phyloP scores from a whole-genome alignment of 2,113 vertebrate genomes.

The Gadus macrocephalus region DNA sequence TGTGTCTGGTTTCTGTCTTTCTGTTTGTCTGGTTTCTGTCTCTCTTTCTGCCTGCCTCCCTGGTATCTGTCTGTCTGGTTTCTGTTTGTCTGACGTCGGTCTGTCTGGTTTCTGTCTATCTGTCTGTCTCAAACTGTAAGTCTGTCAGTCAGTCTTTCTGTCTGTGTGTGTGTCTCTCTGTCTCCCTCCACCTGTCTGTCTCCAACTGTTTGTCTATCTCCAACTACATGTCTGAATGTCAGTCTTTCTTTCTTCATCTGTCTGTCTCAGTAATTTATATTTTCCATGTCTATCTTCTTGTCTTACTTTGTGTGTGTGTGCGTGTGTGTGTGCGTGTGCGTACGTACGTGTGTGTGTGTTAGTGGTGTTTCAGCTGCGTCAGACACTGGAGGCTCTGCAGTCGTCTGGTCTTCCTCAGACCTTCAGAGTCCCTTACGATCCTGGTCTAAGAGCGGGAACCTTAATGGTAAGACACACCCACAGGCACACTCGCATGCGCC shows the following conservation, averaged over 20 bases:
- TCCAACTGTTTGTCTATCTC: neutral
- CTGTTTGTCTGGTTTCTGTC: neutral
- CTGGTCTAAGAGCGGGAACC: conserved; percentile 87
- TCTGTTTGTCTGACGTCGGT: neutral
- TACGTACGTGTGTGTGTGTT: neutral
- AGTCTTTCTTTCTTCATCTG: too few species aligned
- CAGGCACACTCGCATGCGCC: neutral
- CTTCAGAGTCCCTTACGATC: conserved; percentile 94
- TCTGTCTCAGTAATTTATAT: neutral
- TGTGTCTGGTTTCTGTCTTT: neutral
- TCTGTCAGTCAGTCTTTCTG: neutral
- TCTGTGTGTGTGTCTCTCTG: neutral
- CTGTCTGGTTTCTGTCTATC: neutral
- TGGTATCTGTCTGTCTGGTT: neutral
- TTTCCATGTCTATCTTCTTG: neutral
- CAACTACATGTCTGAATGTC: neutral
- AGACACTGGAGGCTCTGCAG: conserved; percentile 91
- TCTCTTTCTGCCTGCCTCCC: neutral
- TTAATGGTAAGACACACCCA: conserved; percentile 77
- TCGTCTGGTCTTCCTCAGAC: conserved; percentile 81
- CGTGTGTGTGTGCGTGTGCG: neutral
- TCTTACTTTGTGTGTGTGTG: neutral
- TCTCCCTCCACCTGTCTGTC: neutral
- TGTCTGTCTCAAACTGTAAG: too few species aligned
- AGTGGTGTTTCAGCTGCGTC: conserved; percentile 91